Base-by-base conservation (phyloP, 2,888 invertebrate genomes). In the Amphipoea lucens region DNA sequence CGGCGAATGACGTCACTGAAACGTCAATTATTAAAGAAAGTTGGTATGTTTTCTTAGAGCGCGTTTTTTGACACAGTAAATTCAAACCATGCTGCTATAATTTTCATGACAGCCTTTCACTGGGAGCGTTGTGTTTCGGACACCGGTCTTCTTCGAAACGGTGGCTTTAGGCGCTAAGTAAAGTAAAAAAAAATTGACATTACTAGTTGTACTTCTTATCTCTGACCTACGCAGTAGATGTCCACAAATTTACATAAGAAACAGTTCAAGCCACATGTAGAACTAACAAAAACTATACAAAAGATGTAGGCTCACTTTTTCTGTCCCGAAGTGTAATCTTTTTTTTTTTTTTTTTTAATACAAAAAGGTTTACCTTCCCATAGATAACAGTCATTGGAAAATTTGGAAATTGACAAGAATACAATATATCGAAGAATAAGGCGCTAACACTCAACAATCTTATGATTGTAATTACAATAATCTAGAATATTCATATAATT, bases 401-500 rank as follows among this genome's bases (percentile, higher is more conserved):
- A 45, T 45, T 45, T 45, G 11, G 48, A 48, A 84, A 84, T 84
- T 87, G 87, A 87, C 80, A 75, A 74, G 40, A 67, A 80, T 83
- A 82, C 63, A 70, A 51, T 75, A 82, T 40, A 76, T 75, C 23
- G 83, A 73, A 82, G 82, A 74, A 63, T 86, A 83, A 85, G 83
- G 83, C 84, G 73, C 79, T 85, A 87, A 76, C 76, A 87, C 76
- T 63, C 69, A 76, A 71, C 87, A 84, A 86, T 79, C 83, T 57
- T 67, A 78, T 17, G 83, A 86, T 42, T 79, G 79, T 51, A 66
- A 36, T 83, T 86, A 79, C 2, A 45, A 73, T 75, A 76, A 68
- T 76, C 75, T 84, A 84, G 73, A 79, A 79, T 79, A 83, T 63
- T 79, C 45, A 86, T 76, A 83, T 85, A 65, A 54, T 76, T 84